Base-by-base conservation (phyloP, 2,797 vertebrate species). In the Sebastes nivosus region DNA sequence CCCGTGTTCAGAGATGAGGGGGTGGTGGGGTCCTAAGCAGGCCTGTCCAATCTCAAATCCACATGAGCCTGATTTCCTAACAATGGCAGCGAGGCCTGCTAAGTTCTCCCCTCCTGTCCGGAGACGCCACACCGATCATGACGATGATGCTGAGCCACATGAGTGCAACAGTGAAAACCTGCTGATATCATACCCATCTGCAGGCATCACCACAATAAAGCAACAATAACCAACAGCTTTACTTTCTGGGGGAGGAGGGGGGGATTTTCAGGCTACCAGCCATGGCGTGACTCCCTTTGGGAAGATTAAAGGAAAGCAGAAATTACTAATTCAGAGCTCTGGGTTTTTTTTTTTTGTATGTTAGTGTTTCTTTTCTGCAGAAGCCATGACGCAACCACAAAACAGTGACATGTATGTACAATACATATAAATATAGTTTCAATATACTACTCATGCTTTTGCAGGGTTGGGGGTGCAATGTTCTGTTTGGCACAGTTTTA, bases 201-300 rank as follows among this genome's bases (percentile, higher is more conserved):
- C 94, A 93, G 89, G 92, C 92, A 88, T 94, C 95, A 93, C 96
- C 88, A 95, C 95, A 96, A 95, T 94, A 92, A 97, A 96, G 96
- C 95, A 92, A 94, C 77, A 88, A 82, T 16, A 95, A 96, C 89
- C 92, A 95, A 95, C 78, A 87, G 95, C 88, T 93, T 85, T 84
- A 88, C 83, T 91, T 87, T 91, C 87, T 84, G 83, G 86, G 82
- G 91, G 83, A 3, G 3, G 2, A 2, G 25, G 25, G 25, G 25
- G 91, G 83, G 91, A 76, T 93, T 95, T 96, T 97, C 97, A 97
- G 96, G 98, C 99, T 94, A 99, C 97, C 94, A 99, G 97, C 99
- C 99, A 99, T 42, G 99, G 99, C 61, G 98, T 99, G 92, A 99
- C 97, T 95, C 99, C 99, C 99, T 99, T 52, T 96, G 95, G 92